Evolutionary conservation across 2,113 vertebrate genomes (phyloP).

Genomic region (Sarotherodon lohbergeri): DNA sequence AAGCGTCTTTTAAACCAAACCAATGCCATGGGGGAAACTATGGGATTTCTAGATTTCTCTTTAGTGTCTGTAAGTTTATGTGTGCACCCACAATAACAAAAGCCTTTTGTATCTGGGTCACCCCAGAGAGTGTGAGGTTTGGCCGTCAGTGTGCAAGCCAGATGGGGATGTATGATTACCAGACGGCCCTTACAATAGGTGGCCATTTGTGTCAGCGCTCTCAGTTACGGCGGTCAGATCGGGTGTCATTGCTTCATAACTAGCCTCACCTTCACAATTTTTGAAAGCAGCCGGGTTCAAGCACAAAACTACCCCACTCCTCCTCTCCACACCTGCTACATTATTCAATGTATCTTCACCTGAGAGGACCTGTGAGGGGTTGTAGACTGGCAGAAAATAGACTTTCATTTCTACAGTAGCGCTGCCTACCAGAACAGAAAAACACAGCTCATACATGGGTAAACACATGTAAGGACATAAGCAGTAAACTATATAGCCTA

Average conservation of each 20-base stretch:
- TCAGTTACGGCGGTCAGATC: conserved; percentile 66
- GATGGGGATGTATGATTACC: conserved; percentile 41
- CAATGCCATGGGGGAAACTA: not conserved
- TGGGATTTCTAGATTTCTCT: not conserved
- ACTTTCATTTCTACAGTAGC: not conserved
- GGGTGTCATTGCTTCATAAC: conserved; percentile 72
- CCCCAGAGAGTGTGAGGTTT: conserved; percentile 9
- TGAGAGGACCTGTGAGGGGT: conserved; percentile 38
- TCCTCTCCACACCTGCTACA: conserved; percentile 31
- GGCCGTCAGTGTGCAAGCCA: conserved; percentile 11
- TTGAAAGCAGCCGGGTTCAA: conserved; percentile 49
- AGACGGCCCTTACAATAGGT: conserved; percentile 53
- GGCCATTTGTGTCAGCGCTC: conserved; percentile 49
- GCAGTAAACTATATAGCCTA: not conserved
- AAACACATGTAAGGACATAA: not conserved
- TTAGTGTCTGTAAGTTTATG: not conserved
- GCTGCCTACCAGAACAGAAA: not conserved
- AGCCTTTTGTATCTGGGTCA: not conserved
- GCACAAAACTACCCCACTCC: conserved; percentile 33
- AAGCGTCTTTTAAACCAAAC: not conserved
- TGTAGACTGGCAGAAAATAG: not conserved
- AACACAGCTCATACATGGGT: not conserved
- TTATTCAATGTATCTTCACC: conserved; percentile 61
- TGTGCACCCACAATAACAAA: not conserved
- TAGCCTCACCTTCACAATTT: conserved; percentile 46